Evolutionary conservation across 64 coral and sea anemone genomes (phyloP), one percentile per base, ranked within the genome.

Genomic region (Cladopsammia gracilis): DNA sequence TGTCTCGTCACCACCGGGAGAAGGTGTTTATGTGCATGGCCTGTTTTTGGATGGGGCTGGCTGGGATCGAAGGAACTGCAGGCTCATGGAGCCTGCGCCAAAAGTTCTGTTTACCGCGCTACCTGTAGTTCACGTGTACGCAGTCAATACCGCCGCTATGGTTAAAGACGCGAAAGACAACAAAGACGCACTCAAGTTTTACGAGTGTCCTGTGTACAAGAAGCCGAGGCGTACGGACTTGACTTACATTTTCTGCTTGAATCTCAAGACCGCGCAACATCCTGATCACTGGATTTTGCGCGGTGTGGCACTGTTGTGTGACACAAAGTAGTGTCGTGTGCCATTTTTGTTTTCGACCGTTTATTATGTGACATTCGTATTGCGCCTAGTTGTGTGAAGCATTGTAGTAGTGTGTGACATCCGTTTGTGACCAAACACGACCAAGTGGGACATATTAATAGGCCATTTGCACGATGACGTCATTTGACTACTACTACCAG

Each of bases 191-290:
- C 80, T 84, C 8, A 90, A 86, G 20, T 89, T 96, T 50, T 99
- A 99, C 57, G 98, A 99, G 56, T 99, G 98, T 20, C 98, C 98
- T 69, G 98, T 99, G 16, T 99, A 99, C 83, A 99, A 99, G 83
- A 99, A 99, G 46, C 98, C 98, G 15, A 78, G 94, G 45, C 83
- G 98, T 24, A 99, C 98, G 0, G 98, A 99, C 83, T 72, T 99
- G 88, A 95, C 95, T 6, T 99, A 96, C 51, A 99, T 99, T 42
- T 99, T 99, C 91, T 99, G 98, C 67, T 69, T 99, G 52, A 99
- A 99, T 74, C 87, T 99, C 1, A 99, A 96, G 72, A 99, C 98
- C 25, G 62, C 93, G 4, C 79, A 86, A 58, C 84, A 93, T 58
- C 98, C 98, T 22, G 98, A 99, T 80, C 94, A 99, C 86, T 99